phyloP scores from a whole-genome alignment of 1,140 invertebrate genomes.

The Drosophila funebris region DNA sequence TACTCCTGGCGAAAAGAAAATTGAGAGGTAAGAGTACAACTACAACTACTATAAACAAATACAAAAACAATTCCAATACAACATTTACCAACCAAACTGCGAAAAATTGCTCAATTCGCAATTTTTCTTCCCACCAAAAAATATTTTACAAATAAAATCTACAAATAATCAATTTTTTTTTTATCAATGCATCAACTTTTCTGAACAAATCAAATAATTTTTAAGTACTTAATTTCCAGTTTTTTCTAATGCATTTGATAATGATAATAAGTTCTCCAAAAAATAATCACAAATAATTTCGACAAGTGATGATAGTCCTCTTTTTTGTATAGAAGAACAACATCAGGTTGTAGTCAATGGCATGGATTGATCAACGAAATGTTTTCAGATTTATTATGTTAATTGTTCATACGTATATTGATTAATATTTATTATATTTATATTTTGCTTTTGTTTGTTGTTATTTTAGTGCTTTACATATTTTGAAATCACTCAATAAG shows the following conservation, averaged over 20 bases:
- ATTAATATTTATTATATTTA: background rate
- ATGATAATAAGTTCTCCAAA: constrained; percentile 20
- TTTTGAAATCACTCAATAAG: background rate
- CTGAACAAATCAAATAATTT: constrained; percentile 21
- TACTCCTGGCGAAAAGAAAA: constrained; percentile 84
- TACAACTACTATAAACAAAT: constrained; percentile 51
- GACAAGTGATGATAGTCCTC: constrained; percentile 13
- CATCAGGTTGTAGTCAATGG: constrained; percentile 6
- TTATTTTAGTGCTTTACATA: constrained; percentile 1
- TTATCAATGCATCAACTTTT: constrained; percentile 39
- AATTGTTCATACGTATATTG: constrained; percentile 7
- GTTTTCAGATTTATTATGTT: constrained; percentile 4
- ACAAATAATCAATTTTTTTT: constrained; percentile 30
- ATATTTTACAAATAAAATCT: constrained; percentile 18
- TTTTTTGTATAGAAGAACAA: constrained; percentile 25
- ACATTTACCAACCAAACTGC: constrained; percentile 43
- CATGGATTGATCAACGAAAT: constrained; percentile 15
- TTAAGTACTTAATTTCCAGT: constrained; percentile 49
- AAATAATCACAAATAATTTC: constrained; percentile 28
- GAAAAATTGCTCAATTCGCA: constrained; percentile 45
- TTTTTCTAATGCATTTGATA: constrained; percentile 37
- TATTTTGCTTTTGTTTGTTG: constrained; percentile 1
- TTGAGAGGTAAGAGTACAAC: constrained; percentile 83
- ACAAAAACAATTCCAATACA: constrained; percentile 44
- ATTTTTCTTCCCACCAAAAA: constrained; percentile 40